Conservation (phyloP, 2,888 invertebrate genomes). For the Trissoscelio sp. region DNA sequence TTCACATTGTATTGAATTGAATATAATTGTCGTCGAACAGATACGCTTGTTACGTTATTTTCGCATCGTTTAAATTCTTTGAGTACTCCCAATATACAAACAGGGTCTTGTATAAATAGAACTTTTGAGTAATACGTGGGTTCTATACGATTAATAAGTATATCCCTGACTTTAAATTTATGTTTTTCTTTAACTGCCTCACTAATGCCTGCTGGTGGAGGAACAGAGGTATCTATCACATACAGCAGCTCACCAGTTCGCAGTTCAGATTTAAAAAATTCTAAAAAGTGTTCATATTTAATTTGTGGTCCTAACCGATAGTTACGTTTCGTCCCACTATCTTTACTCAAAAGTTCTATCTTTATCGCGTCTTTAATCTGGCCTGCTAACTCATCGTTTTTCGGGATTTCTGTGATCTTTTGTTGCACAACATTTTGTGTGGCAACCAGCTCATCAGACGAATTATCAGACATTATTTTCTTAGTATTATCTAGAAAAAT, state of each 20-base stretch:
- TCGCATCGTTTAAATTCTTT: conserved; percentile 25
- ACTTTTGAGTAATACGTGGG: neutral
- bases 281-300: conserved; percentile 65
- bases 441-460: too few species aligned
- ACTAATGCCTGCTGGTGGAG: conserved; percentile 44
- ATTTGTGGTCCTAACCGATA: conserved; percentile 56
- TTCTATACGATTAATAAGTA: conserved; percentile 48
- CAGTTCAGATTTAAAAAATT: conserved; percentile 61
- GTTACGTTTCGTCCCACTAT: conserved; percentile 26
- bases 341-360: too few species aligned
- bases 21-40: conserved; percentile 32
- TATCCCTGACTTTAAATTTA: conserved; percentile 50
- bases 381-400: too few species aligned
- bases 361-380: too few species aligned
- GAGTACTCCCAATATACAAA: neutral
- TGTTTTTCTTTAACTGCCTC: conserved; percentile 58
- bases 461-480: too few species aligned
- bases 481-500: too few species aligned
- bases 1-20: conserved; percentile 47
- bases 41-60: conserved; percentile 57
- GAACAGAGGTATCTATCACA: conserved; percentile 48
- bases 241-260: neutral
- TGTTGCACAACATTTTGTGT: too few species aligned
- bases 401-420: too few species aligned
- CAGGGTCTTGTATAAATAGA: neutral